Evolutionary conservation across 2,797 vertebrate genomes (phyloP).

Genomic region (Numenius phaeopus): DNA sequence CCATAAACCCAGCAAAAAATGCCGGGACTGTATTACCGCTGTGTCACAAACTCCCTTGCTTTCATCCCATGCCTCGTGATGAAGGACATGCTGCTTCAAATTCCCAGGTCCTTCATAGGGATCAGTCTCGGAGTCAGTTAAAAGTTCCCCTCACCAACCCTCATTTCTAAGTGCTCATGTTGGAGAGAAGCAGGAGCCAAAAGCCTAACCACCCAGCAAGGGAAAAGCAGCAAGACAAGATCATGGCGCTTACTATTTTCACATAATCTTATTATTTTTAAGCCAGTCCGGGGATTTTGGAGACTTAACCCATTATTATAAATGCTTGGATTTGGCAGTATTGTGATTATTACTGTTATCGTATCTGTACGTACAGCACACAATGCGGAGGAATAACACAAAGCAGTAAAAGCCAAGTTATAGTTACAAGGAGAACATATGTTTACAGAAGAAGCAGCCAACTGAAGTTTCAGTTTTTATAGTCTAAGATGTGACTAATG

Average conservation of each 20-base stretch:
- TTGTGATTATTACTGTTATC: neutral
- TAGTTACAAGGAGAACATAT: neutral
- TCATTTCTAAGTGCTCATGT: fast-evolving
- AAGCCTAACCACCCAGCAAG: neutral
- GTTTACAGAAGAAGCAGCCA: neutral
- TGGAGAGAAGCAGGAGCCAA: neutral
- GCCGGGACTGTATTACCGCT: fast-evolving
- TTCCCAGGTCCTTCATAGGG: neutral
- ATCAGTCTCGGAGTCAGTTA: neutral
- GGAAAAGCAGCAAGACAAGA: neutral
- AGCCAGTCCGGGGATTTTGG: conserved; percentile 35
- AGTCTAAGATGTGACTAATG: neutral
- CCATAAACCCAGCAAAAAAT: neutral
- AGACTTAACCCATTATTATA: conserved; percentile 15
- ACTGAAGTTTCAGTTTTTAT: neutral
- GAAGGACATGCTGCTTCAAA: neutral
- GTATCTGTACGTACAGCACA: neutral
- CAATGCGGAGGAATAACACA: neutral
- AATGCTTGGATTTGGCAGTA: neutral
- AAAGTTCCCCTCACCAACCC: neutral
- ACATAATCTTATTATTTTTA: conserved; percentile 31
- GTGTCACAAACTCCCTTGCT: neutral
- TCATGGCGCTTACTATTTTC: neutral
- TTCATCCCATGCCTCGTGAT: neutral
- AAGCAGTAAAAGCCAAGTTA: neutral